Conservation (phyloP, 2,797 vertebrate genomes). For the Platyrinchus mystaceus region DNA sequence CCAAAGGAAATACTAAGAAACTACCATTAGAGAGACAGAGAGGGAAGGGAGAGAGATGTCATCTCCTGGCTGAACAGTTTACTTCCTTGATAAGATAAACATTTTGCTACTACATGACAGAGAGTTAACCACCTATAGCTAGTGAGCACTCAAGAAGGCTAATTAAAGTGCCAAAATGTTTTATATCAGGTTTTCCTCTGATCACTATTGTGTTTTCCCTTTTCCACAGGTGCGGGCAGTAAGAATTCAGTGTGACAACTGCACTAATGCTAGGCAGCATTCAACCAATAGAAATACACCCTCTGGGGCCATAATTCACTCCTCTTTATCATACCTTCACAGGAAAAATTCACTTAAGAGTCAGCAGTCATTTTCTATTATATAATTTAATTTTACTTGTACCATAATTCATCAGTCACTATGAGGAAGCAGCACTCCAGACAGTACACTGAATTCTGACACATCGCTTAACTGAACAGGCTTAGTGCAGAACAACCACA, state of each 20-base stretch:
- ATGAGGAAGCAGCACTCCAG: neutral
- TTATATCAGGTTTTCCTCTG: neutral
- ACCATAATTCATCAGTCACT: neutral
- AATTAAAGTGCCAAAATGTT: constrained; percentile 9
- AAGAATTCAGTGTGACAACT: neutral
- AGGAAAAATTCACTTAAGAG: neutral
- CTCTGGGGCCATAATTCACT: neutral
- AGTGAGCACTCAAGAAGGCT: neutral
- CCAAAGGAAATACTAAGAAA: neutral
- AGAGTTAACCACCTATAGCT: neutral
- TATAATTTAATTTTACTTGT: neutral
- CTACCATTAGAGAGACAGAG: neutral
- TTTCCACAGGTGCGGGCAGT: neutral
- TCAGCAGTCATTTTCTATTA: neutral
- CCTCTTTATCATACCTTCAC: neutral
- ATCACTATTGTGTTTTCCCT: neutral
- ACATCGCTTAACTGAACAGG: neutral
- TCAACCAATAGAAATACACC: neutral
- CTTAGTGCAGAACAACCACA: neutral
- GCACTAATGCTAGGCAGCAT: neutral
- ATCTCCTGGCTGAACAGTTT: neutral
- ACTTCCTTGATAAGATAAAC: neutral
- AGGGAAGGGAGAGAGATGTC: neutral
- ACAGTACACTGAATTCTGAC: neutral
- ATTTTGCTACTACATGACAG: neutral